These are phyloP conservation scores for Diplolepis rosae DNA, from an alignment of 2,888 invertebrate genomes.

Conservation along the genomic window DNA sequence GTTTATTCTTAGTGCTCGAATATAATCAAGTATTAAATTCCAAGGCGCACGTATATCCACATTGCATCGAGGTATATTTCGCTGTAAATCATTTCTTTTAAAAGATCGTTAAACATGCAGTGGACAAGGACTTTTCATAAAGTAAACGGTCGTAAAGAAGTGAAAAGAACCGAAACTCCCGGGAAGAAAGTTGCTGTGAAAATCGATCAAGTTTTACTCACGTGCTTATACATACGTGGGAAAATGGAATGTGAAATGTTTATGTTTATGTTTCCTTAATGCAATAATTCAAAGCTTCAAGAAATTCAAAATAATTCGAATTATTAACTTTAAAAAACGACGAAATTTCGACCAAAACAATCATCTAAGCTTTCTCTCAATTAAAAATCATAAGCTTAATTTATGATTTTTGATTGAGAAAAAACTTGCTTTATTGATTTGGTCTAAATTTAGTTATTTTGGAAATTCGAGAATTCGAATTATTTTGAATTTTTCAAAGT, in stretches of 20 bases:
- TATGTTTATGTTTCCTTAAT: no score
- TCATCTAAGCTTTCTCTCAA: no score
- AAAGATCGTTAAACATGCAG: background rate
- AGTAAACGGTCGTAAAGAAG: background rate
- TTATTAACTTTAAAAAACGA: no score
- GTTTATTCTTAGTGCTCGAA: background rate
- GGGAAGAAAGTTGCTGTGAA: background rate
- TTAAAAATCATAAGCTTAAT: no score
- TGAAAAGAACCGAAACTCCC: background rate
- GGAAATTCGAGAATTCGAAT: no score
- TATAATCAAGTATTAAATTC: background rate
- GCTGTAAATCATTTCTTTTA: background rate
- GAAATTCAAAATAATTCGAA: no score
- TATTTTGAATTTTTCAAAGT: no score
- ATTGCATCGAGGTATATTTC: background rate
- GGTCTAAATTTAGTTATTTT: no score
- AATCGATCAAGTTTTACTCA: constrained; percentile 14
- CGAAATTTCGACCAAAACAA: no score
- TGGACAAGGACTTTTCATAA: background rate
- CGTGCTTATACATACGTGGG: background rate
- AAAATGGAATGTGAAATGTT: background rate
- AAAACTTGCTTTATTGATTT: no score
- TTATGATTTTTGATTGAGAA: no score
- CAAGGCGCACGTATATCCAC: background rate
- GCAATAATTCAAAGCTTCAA: no score